These are phyloP conservation scores for Globia sparganii DNA, from an alignment of 2,888 invertebrate genomes.

Conservation along the genomic window DNA sequence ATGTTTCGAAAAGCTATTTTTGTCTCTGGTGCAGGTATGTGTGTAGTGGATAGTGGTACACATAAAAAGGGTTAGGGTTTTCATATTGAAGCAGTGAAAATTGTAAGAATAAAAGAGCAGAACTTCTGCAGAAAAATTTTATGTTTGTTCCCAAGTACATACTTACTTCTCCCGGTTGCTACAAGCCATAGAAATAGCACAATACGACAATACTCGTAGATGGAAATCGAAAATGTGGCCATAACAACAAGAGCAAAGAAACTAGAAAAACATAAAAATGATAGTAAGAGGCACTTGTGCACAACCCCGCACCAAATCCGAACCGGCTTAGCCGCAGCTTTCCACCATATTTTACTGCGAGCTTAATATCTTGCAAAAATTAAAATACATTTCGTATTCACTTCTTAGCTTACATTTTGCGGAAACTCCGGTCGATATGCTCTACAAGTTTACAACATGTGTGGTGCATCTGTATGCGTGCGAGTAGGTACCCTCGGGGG, in stretches of 20 bases:
- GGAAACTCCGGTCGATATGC: slow-evolving; percentile 23
- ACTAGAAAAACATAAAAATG: slow-evolving; percentile 22
- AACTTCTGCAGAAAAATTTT: background rate
- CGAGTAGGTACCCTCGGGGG: slow-evolving; percentile 3
- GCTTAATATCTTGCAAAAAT: slow-evolving; percentile 35
- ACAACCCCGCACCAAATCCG: slow-evolving; percentile 31
- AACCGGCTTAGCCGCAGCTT: slow-evolving; percentile 32
- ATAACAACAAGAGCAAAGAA: background rate
- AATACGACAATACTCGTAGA: background rate
- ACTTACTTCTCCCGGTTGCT: background rate
- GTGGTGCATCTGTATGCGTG: slow-evolving; percentile 39
- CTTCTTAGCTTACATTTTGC: slow-evolving; percentile 33
- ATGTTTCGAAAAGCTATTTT: slow-evolving; percentile 54
- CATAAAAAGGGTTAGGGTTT: background rate
- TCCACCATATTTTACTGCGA: slow-evolving; percentile 34
- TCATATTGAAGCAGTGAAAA: background rate
- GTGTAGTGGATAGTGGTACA: slow-evolving; percentile 1
- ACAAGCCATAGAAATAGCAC: background rate
- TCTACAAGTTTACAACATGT: slow-evolving; percentile 37
- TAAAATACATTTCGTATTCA: slow-evolving; percentile 50
- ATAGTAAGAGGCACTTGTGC: slow-evolving; percentile 29
- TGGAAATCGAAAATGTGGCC: slow-evolving; percentile 1
- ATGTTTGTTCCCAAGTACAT: background rate
- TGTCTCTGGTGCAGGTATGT: slow-evolving; percentile 13
- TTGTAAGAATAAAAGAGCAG: background rate